These are phyloP conservation scores for Virgularia gustaviana DNA, from an alignment of 92 coral and sea anemone species.

Conservation along the genomic window DNA sequence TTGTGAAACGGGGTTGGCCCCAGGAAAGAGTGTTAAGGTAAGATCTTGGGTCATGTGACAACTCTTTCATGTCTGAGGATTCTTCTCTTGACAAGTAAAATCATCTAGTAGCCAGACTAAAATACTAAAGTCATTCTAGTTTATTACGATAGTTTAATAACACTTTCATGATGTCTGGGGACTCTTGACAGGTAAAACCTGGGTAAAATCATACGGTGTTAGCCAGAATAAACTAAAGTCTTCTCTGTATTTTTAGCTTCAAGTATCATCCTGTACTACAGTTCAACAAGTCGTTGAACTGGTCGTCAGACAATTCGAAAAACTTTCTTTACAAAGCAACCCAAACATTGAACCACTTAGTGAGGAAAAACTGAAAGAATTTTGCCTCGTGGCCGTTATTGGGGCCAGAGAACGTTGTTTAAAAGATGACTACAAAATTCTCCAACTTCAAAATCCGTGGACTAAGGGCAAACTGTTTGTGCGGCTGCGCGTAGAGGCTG, in stretches of 20 bases:
- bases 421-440: conserved; percentile 71
- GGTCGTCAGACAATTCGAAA: conserved; percentile 80
- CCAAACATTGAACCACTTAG: conserved; percentile 41
- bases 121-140: too few relatives aligned
- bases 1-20: conserved; percentile 83
- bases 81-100: too few relatives aligned
- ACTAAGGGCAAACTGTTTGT: conserved; percentile 77
- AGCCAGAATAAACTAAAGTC: background rate
- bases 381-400: conserved; percentile 83
- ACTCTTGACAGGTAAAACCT: background rate
- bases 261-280: conserved; percentile 71
- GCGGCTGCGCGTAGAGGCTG: conserved; percentile 81
- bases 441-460: conserved; percentile 95
- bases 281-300: conserved; percentile 77
- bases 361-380: conserved; percentile 61
- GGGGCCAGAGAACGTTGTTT: conserved; percentile 91
- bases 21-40: conserved; percentile 95
- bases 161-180: too few relatives aligned
- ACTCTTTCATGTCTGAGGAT: too few relatives aligned
- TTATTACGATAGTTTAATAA: too few relatives aligned
- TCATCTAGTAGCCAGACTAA: too few relatives aligned
- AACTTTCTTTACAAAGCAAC: conserved; percentile 60
- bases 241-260: conserved; percentile 58
- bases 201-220: background rate
- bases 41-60: too few relatives aligned